These are phyloP conservation scores for Anas bahamensis DNA, from an alignment of 2,797 vertebrate genomes.

Conservation along the genomic window DNA sequence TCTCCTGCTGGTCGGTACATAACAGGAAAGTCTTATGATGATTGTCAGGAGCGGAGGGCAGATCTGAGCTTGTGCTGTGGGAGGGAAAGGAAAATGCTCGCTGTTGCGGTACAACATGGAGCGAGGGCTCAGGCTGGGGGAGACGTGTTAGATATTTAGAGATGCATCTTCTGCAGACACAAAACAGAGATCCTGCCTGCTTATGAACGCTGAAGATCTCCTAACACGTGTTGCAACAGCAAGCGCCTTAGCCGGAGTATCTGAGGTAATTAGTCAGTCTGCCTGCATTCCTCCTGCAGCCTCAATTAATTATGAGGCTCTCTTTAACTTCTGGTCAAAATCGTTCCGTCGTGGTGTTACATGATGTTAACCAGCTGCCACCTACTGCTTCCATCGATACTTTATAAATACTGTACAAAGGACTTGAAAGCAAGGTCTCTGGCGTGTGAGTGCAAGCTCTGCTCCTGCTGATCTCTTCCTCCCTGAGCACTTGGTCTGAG, in stretches of 20 bases:
- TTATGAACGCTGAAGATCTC: neutral
- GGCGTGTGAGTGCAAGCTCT: neutral
- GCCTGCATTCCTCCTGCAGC: slow-evolving; percentile 4
- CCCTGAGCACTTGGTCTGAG: neutral
- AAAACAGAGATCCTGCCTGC: neutral
- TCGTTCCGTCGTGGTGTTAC: neutral
- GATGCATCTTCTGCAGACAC: neutral
- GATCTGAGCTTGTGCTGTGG: neutral
- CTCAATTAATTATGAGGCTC: slow-evolving; percentile 47
- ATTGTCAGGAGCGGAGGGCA: rapidly evolving
- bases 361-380: slow-evolving; percentile 51
- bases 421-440: neutral
- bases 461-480: neutral
- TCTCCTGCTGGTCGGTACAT: neutral
- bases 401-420: neutral
- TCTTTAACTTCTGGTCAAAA: slow-evolving; percentile 21
- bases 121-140: neutral
- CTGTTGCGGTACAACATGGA: neutral
- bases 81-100: neutral
- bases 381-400: neutral
- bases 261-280: slow-evolving; percentile 3
- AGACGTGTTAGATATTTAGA: neutral
- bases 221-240: neutral
- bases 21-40: neutral
- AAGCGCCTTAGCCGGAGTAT: neutral